phyloP scores from a whole-genome alignment of 1,140 invertebrate species.

The Bombus consobrinus region DNA sequence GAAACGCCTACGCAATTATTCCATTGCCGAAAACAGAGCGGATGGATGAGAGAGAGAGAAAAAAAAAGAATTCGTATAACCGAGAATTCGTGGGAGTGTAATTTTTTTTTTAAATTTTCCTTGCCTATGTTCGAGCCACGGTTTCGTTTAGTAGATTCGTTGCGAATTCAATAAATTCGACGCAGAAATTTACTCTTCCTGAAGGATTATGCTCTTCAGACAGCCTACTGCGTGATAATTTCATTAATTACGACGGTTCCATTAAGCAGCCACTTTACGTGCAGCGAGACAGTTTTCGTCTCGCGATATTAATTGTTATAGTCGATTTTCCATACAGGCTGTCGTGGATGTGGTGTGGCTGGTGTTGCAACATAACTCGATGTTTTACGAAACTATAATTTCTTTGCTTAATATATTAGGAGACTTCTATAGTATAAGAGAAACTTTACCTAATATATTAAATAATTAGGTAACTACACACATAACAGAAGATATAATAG shows the following conservation, averaged over 20 bases:
- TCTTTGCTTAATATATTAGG: no score
- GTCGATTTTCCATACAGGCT: background rate
- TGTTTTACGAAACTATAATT: background rate
- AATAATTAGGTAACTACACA: background rate
- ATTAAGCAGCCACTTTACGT: constrained; percentile 32
- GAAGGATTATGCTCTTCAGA: background rate
- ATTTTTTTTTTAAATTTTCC: constrained; percentile 9
- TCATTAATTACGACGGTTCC: constrained; percentile 28
- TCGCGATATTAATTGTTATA: background rate
- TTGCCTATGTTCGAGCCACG: background rate
- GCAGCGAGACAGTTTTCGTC: constrained; percentile 8
- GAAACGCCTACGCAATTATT: constrained; percentile 20
- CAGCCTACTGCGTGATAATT: constrained; percentile 10
- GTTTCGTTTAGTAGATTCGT: background rate
- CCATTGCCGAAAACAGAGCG: constrained; percentile 3
- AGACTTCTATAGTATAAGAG: no score
- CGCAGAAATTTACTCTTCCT: background rate
- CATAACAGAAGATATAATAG: background rate
- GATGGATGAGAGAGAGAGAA: background rate
- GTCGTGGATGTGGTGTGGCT: background rate
- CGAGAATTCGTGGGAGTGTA: background rate
- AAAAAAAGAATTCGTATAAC: background rate
- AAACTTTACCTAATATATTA: no score
- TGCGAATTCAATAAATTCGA: background rate
- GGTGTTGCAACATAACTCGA: background rate